Conservation (phyloP, 2,888 invertebrate genomes). For the Brenthis ino region DNA sequence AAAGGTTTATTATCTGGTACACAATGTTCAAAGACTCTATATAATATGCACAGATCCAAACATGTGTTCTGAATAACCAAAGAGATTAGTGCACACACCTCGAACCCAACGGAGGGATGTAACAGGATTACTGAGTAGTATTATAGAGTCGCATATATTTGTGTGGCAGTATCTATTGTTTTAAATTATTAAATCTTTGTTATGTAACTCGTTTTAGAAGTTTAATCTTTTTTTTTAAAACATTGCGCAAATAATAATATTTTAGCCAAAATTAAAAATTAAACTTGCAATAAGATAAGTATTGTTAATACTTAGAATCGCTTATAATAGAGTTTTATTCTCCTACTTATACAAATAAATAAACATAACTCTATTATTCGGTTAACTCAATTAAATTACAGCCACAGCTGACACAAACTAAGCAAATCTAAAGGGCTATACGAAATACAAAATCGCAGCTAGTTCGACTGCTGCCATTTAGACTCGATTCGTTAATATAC, state of each 20-base stretch:
- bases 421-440: slow-evolving; percentile 29
- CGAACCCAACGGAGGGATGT: slow-evolving; percentile 44
- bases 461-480: slow-evolving; percentile 19
- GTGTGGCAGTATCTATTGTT: slow-evolving; percentile 3
- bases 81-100: slow-evolving; percentile 54
- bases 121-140: slow-evolving; percentile 44
- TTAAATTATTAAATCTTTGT: background rate
- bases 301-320: no score
- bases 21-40: slow-evolving; percentile 15
- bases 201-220: background rate
- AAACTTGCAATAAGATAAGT: no score
- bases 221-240: no score
- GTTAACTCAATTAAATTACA: slow-evolving; percentile 25
- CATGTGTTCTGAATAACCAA: slow-evolving; percentile 58
- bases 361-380: slow-evolving; percentile 14
- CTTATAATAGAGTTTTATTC: background rate
- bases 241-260: no score
- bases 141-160: slow-evolving; percentile 15
- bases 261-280: no score
- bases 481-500: slow-evolving; percentile 17
- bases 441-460: slow-evolving; percentile 18
- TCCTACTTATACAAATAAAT: background rate
- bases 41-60: slow-evolving; percentile 36
- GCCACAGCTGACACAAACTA: slow-evolving; percentile 24
- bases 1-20: background rate